Evolutionary conservation across 2,888 invertebrate species (phyloP), one percentile per base, ranked within the genome.

Genomic region (Dioctria linearis): DNA sequence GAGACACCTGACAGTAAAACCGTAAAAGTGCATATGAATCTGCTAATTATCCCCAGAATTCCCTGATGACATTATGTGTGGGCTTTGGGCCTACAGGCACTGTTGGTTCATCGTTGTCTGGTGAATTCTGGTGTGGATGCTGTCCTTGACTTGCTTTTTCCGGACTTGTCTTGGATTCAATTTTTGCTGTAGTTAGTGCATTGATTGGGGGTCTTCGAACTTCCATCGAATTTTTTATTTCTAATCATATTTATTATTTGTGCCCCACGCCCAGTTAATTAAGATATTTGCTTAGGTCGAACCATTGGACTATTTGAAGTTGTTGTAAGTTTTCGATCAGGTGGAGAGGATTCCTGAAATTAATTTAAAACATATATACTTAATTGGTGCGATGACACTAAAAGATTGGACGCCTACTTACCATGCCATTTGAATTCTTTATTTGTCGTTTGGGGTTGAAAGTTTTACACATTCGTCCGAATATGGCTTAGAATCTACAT

Each of bases 171-270:
- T 67, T 82, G 5, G 80, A 57, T 37, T 80, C 82, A 79, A 63
- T 73, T 67, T 80, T 80, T 40, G 78, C 80, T 4, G 75, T 8
- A 40, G 42, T 63, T 11, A 63, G 5, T 25, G 71, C 46, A 25
- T 40, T 49, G 5, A 42, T n/a, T 2, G 51, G 49, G n/a, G 2
- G 13, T 2, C 66, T 79, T 80, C 3, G 73, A 57, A 4, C 13
- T 51, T 13, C n/a, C 13, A 37, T 82, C 80, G 5, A 49, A 43
- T 3, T 69, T 79, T 61, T 86, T 88, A 75, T 88, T 88, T n/a
- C 88, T 85, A 80, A 89, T 88, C 88, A 89, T 87, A 80, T 88
- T 88, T 89, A n/a, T n/a, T n/a, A n/a, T n/a, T n/a, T n/a, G n/a
- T n/a, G n/a, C n/a, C n/a, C n/a, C n/a, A n/a, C n/a, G 86, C 2